Base-by-base conservation (phyloP, 2,888 invertebrate species). In the Drosophila ochracea region DNA sequence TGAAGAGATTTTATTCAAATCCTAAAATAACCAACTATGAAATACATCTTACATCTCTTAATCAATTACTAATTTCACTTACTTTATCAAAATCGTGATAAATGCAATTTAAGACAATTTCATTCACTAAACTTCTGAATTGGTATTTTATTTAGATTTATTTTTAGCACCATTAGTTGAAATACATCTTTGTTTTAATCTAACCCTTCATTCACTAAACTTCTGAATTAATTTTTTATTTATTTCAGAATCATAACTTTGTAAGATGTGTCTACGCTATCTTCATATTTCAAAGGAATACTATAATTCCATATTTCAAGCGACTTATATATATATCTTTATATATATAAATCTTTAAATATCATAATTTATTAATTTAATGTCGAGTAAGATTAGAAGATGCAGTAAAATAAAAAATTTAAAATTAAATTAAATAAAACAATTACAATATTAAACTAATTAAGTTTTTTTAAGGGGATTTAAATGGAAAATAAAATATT, bases 391-490 rank as follows among this genome's bases (percentile, higher is more conserved):
- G 3, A n/a, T 11, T 5, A 11, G 3, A 6, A 5, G 3, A 11
- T 0, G 11, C 0, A n/a, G 1, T 1, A 6, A 43, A 3, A n/a
- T 19, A n/a, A n/a, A 11, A 3, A 4, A 21, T 0, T 6, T n/a
- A 11, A 21, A n/a, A n/a, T 41, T 2, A n/a, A 5, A 41, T 41
- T 0, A n/a, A n/a, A 2, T n/a, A 1, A 41, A 11, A 11, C 10
- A n/a, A n/a, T n/a, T n/a, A n/a, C 1, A n/a, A 11, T 41, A 2
- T 41, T 41, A 31, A 31, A n/a, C n/a, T n/a, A n/a, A n/a, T n/a
- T n/a, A n/a, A n/a, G n/a, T n/a, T n/a, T 30, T 30, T 7, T 28
- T 28, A 28, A 0, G 2, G 1, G 25, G 1, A 25, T 25, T 25
- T 25, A 25, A 25, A 25, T 25, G 25, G 1, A n/a, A 41, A n/a